Conservation (phyloP, 2,888 invertebrate genomes). For the Erebia aethiops region DNA sequence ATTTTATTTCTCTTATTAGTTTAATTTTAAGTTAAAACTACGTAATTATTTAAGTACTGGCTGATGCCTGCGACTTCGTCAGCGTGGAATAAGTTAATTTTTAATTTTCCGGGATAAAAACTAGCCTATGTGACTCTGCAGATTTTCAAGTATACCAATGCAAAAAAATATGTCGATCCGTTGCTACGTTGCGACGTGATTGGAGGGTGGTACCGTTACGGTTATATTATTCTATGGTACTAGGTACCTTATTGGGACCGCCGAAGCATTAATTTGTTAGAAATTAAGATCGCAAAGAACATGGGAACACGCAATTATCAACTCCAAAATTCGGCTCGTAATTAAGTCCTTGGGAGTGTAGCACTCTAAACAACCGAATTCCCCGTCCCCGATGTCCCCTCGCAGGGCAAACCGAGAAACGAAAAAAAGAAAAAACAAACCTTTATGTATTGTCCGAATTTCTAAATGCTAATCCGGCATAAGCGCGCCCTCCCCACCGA, state of each 20-base stretch:
- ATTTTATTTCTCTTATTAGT: too few relatives aligned
- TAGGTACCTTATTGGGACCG: background rate
- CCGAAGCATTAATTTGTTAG: constrained; percentile 17
- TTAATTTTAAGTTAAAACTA: too few relatives aligned
- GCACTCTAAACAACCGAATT: constrained; percentile 36
- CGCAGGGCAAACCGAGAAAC: constrained; percentile 12
- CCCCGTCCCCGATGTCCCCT: constrained; percentile 29
- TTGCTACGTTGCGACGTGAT: too few relatives aligned
- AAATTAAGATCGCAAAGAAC: constrained; percentile 37
- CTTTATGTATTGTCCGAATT: constrained; percentile 39
- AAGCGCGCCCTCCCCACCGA: constrained; percentile 16
- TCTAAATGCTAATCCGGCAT: constrained; percentile 39
- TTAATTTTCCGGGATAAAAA: too few relatives aligned
- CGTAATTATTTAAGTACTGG: too few relatives aligned
- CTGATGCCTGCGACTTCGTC: too few relatives aligned
- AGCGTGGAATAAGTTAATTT: too few relatives aligned
- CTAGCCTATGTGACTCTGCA: too few relatives aligned
- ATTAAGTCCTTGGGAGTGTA: constrained; percentile 42
- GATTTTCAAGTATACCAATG: too few relatives aligned
- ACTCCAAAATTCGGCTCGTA: constrained; percentile 42
- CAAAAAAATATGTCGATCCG: too few relatives aligned
- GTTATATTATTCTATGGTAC: too few relatives aligned
- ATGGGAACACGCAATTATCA: constrained; percentile 40
- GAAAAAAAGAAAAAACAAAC: constrained; percentile 36
- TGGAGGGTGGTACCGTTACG: too few relatives aligned